phyloP scores from a whole-genome alignment of 2,888 invertebrate species.

The Troides helena region DNA sequence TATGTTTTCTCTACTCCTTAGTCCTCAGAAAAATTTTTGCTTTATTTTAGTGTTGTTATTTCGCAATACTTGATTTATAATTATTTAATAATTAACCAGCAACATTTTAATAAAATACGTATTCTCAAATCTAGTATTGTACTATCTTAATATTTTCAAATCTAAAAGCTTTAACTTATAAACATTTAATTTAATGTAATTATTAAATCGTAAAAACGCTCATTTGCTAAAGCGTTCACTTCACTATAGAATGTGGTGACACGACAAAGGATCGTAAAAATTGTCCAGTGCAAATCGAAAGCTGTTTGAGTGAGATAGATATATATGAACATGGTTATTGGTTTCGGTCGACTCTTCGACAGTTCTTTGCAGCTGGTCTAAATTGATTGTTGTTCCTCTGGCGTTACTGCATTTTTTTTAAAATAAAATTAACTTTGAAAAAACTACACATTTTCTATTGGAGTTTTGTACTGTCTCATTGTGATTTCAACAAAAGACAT shows the following conservation, averaged over 20 bases:
- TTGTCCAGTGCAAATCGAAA: conserved; percentile 1
- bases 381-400: conserved; percentile 41
- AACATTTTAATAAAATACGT: no score
- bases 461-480: background rate
- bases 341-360: conserved; percentile 34
- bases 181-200: background rate
- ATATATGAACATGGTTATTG: conserved; percentile 35
- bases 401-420: conserved; percentile 32
- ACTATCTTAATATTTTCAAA: background rate
- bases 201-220: background rate
- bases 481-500: conserved; percentile 36
- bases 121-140: no score
- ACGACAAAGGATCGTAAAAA: conserved; percentile 26
- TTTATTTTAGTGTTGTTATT: no score
- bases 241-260: conserved; percentile 21
- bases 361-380: conserved; percentile 45
- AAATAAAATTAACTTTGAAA: conserved; percentile 21
- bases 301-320: conserved; percentile 35
- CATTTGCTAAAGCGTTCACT: background rate
- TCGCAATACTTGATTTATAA: no score
- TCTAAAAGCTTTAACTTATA: background rate
- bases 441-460: background rate
- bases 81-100: no score
- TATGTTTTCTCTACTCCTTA: no score
- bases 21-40: no score